phyloP scores from a whole-genome alignment of 2,888 invertebrate genomes.

The Drosophila subquinaria region DNA sequence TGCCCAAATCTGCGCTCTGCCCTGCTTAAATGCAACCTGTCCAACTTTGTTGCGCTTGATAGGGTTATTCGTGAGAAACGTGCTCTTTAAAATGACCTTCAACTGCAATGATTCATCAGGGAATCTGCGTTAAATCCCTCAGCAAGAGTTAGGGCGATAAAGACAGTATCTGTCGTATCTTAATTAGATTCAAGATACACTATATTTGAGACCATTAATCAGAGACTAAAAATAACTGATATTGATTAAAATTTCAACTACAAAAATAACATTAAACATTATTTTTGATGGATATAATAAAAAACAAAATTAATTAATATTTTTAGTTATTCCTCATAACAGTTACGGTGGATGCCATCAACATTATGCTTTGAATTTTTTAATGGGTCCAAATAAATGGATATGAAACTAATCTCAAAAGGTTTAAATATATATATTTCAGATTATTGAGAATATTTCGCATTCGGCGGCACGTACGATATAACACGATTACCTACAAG shows the following conservation, averaged over 20 bases:
- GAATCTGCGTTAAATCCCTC: not conserved
- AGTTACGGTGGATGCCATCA: too few species aligned
- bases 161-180: constrained; percentile 36
- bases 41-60: constrained; percentile 69
- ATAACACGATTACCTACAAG: constrained; percentile 20
- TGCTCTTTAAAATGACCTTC: constrained; percentile 68
- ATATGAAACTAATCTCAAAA: too few species aligned
- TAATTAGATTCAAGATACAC: constrained; percentile 67
- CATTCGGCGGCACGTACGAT: constrained; percentile 12
- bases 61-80: constrained; percentile 16
- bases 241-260: too few species aligned
- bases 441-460: not conserved
- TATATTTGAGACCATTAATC: not conserved
- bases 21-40: constrained; percentile 70
- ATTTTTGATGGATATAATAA: too few species aligned
- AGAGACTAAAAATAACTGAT: too few species aligned
- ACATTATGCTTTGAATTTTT: too few species aligned
- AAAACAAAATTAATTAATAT: too few species aligned
- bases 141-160: not conserved
- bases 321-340: too few species aligned
- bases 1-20: constrained; percentile 65
- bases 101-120: not conserved
- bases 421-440: not conserved
- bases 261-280: too few species aligned
- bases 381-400: too few species aligned